Evolutionary conservation across 1,140 invertebrate species (phyloP), one percentile per base, ranked within the genome.

Genomic region (Drosophila grimshawi): DNA sequence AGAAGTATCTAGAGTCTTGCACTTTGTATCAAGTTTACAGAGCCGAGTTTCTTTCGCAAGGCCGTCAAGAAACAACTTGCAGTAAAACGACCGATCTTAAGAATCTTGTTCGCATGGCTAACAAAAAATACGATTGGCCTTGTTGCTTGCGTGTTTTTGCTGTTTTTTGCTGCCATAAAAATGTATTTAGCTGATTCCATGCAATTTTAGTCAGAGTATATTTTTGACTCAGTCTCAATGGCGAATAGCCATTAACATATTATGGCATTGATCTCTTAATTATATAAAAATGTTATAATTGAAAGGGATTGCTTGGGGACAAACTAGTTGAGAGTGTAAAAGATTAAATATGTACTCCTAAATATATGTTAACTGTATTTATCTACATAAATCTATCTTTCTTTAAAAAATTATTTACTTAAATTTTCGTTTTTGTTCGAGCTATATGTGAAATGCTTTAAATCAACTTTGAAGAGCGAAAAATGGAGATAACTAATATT

Each of bases 81-180:
- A 63, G 51, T 32, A n/a, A 48, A 48, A 53, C 39, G 33, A 5
- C 39, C 57, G 73, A 72, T 77, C 68, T 88, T 80, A 86, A 86
- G 82, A 86, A 86, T 86, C 67, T 69, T 69, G 71, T 63, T 73
- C 39, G 19, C n/a, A 37, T 39, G 41, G 43, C 10, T 27, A 30
- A 52, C 29, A 3, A 2, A 41, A 57, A 55, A 62, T 51, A 56
- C 49, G 27, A 32, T 52, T 69, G 66, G 33, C 71, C 71, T 74
- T 74, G 69, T 55, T 32, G 41, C 49, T 48, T 39, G 45, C 48
- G 35, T 6, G 19, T 29, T 64, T 37, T 45, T 11, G 5, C 29
- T 60, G 8, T 55, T 19, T 3, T 46, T 52, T 51, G 27, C 27
- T 51, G 30, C 19, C 45, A 67, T 68, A 39, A 73, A 66, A 53